phyloP scores from a whole-genome alignment of 2,113 vertebrate species.

The Serinus canaria region DNA sequence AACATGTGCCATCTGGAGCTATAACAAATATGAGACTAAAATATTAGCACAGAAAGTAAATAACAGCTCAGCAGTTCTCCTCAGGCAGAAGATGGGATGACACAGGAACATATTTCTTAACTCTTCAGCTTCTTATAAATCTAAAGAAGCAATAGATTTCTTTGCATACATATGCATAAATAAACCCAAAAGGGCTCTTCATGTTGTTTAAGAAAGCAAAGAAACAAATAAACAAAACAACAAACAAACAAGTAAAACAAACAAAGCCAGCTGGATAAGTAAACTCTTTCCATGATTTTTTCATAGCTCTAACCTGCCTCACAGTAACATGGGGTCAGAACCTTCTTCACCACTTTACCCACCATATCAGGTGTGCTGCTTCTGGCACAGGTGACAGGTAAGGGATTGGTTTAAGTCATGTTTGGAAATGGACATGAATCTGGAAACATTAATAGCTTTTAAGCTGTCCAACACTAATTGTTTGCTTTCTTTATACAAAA shows the following conservation, averaged over 20 bases:
- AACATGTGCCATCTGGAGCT: neutral
- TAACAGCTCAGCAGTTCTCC: neutral
- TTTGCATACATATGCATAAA: neutral
- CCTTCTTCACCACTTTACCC: neutral
- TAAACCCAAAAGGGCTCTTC: neutral
- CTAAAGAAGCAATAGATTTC: neutral
- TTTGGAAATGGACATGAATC: neutral
- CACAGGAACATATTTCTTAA: neutral
- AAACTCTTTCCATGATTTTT: neutral
- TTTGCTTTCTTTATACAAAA: neutral
- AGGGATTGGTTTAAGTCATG: neutral
- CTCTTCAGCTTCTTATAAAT: neutral
- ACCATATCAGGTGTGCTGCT: neutral
- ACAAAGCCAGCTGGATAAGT: neutral
- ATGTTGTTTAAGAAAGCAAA: neutral
- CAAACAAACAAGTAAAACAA: neutral
- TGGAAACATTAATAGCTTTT: neutral
- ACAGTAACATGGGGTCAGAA: neutral
- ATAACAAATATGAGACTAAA: neutral
- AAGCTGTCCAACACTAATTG: neutral
- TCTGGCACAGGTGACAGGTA: neutral
- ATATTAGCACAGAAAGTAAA: neutral
- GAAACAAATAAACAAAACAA: neutral
- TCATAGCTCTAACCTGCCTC: neutral
- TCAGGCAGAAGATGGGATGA: neutral